These are phyloP conservation scores for Bimastos eiseni DNA, from an alignment of 2,888 invertebrate species.

Conservation along the genomic window DNA sequence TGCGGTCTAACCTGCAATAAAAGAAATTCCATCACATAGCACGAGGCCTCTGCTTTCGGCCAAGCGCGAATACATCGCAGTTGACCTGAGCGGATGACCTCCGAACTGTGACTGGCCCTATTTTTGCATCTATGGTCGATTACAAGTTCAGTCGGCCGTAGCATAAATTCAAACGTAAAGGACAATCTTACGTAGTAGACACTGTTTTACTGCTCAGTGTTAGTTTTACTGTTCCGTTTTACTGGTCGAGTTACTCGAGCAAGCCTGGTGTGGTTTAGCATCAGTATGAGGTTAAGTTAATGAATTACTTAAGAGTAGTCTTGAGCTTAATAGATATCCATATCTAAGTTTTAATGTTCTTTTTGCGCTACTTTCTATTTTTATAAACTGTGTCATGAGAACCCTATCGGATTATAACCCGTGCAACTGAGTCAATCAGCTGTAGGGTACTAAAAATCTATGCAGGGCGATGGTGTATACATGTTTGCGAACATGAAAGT, in stretches of 20 bases:
- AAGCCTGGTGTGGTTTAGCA: not conserved
- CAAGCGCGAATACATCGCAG: not conserved
- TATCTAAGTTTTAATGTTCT: not conserved
- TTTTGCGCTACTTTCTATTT: not conserved
- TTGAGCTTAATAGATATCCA: not conserved
- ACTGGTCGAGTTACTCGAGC: no score
- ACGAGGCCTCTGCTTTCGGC: not conserved
- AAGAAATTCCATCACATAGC: not conserved
- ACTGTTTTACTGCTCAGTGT: not conserved
- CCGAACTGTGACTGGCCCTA: not conserved
- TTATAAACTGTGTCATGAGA: not conserved
- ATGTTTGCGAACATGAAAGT: not conserved
- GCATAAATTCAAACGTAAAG: not conserved
- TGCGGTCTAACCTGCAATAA: not conserved
- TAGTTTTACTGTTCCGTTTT: no score
- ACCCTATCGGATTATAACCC: not conserved
- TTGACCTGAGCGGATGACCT: not conserved
- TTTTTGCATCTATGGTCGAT: not conserved
- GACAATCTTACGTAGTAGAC: not conserved
- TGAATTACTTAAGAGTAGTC: not conserved
- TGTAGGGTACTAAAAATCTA: not conserved
- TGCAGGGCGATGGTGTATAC: not conserved
- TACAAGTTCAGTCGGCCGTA: not conserved
- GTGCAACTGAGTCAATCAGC: not conserved
- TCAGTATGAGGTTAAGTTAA: not conserved